Evolutionary conservation across 2,113 vertebrate species (phyloP), one percentile per base, ranked within the genome.

Genomic region (Bujurquina vittata): DNA sequence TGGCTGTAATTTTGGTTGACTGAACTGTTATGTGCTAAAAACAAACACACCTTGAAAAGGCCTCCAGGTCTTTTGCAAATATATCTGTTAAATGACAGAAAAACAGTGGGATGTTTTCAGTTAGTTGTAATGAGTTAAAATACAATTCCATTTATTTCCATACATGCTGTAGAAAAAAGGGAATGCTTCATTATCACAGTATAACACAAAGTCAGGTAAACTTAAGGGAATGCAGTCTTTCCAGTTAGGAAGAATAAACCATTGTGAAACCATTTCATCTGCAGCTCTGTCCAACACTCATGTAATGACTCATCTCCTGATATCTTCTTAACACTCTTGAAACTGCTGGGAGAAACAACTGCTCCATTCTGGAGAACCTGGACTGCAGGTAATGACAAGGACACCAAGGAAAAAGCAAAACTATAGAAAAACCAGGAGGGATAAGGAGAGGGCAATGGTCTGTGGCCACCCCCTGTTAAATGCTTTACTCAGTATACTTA

Each of bases 1-100:
- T 9, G 3, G 18, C 10, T 1, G 14, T 35, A 37, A 15, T 57
- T 58, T 57, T 57, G 31, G 54, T 57, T 37, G 3, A 15, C 33
- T 33, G 6, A 33, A 7, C 14, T 18, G 17, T 60, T 31, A 56
- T 20, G 10, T 77, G 11, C 26, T 8, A 67, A 10, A 31, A 60
- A 29, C 1, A 26, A 61, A 22, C 2, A 56, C 93, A 99, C 98
- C 97, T 97, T 54, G 98, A 96, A 95, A 99, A 99, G 80, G 97
- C 95, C 87, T 99, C 98, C 46, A 99, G 94, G 92, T 99, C 98
- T 90, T 93, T 97, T 6, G 97, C 97, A 95, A 99, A 99, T 81
- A 80, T 92, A 88, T 99, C 98, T 99, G 94, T 57, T 94, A 60
- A 89, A 54, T 7, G 4, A 35, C 35, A 37, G 35, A 49, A 49